These are phyloP conservation scores for Scaptomyza montana DNA, from an alignment of 1,140 invertebrate species.

Conservation along the genomic window DNA sequence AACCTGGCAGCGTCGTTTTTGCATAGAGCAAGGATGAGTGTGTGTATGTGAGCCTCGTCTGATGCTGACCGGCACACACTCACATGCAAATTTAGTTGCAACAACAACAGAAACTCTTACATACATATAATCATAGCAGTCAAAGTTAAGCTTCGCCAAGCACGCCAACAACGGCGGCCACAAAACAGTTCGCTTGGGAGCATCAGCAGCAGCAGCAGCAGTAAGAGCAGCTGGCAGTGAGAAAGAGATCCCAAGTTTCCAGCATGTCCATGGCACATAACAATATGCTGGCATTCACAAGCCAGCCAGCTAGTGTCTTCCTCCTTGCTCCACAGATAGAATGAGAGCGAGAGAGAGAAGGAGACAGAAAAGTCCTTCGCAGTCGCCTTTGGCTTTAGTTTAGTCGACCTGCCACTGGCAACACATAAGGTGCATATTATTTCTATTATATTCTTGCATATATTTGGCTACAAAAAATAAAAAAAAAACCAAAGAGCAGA, in stretches of 20 bases:
- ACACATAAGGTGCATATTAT: slow-evolving; percentile 71
- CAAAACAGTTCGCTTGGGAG: slow-evolving; percentile 23
- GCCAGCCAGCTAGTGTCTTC: not conserved
- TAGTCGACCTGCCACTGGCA: slow-evolving; percentile 52
- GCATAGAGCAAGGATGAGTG: not conserved
- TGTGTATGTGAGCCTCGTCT: slow-evolving; percentile 11
- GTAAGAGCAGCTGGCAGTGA: not conserved
- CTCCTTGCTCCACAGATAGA: too few relatives aligned
- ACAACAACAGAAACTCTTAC: slow-evolving; percentile 44
- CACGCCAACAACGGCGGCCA: slow-evolving; percentile 28
- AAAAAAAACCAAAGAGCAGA: not conserved
- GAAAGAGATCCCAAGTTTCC: slow-evolving; percentile 1
- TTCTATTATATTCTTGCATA: slow-evolving; percentile 56
- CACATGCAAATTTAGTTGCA: slow-evolving; percentile 73
- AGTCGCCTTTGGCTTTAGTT: slow-evolving; percentile 60
- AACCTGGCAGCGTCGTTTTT: slow-evolving; percentile 38
- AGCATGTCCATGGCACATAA: slow-evolving; percentile 50
- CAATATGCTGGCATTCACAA: slow-evolving; percentile 53
- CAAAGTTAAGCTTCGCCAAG: slow-evolving; percentile 64
- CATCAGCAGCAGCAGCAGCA: not conserved
- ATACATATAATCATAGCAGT: slow-evolving; percentile 47
- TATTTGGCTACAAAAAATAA: not conserved
- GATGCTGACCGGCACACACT: slow-evolving; percentile 65
- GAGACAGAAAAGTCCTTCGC: slow-evolving; percentile 36
- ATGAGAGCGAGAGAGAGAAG: too few relatives aligned